Base-by-base conservation (phyloP, 1,140 invertebrate species). In the Diprion similis region DNA sequence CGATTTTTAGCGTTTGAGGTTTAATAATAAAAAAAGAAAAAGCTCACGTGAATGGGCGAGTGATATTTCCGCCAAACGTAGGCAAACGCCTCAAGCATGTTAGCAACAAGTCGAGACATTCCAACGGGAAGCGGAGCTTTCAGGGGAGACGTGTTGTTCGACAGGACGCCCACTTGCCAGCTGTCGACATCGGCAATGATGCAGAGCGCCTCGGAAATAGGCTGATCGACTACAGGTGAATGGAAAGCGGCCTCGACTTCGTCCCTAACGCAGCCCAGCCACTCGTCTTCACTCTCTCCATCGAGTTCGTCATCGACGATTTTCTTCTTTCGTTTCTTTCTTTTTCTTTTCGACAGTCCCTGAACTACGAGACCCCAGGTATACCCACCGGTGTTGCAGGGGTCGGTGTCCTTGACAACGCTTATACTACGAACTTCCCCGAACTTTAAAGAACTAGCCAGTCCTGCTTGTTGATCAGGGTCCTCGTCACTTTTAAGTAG, bases 151-250 rank as follows among this genome's bases (percentile, higher is more conserved):
- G 80, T 76, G 18, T 80, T 86, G 65, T 84, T 87, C 0, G 86
- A 87, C 19, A 88, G 72, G 64, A 88, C 75, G 64, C 85, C 85
- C 69, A 89, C 89, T 88, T 90, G 95, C 95, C 96, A 97, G 19
- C 91, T 93, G 79, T 96, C 95, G 75, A 93, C 92, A 81, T 97
- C 93, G 0, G 94, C 96, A 47, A 97, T 86, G 78, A 98, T 93
- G 76, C 94, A 95, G 10, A 96, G 90, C 73, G 95, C 92, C 83
- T 96, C 95, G 15, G 92, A 89, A 0, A 95, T 89, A 46, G 92
- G 90, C 77, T 95, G 92, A 83, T 94, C 89, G 46, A 92, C 84
- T 51, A 90, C 84, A 19, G 91, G 89, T 80, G 84, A 88, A 76
- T 80, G 81, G 17, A 75, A 82, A 67, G 80, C 78, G 8, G 85